Base-by-base conservation (phyloP, 2,113 vertebrate genomes). In the Stegastes partitus region DNA sequence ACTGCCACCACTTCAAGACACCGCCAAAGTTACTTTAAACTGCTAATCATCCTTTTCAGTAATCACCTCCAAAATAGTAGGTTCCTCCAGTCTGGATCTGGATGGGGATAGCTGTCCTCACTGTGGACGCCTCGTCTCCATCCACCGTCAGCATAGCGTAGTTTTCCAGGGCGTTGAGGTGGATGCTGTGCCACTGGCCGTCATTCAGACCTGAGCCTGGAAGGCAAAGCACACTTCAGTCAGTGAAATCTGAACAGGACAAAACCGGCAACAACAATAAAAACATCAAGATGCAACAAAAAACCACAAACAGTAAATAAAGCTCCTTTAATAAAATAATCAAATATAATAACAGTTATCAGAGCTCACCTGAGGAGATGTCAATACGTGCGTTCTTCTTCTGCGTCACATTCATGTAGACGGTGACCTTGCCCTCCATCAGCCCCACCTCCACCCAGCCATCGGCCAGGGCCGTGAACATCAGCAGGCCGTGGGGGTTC, bases 171-270 rank as follows among this genome's bases (percentile, higher is more conserved):
- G 97, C 97, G 12, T 97, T 93, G 65, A 99, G 95, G 16, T 96
- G 96, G 47, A 98, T 96, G 11, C 95, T 97, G 37, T 99, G 98
- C 98, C 98, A 99, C 80, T 97, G 98, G 1, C 98, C 98, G 0
- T 99, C 97, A 37, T 97, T 97, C 64, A 99, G 91, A 0, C 95
- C 95, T 4, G 96, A 95, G 15, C 98, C 98, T 99, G 62, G 3
- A 16, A 19, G 2, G 1, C 23, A n/a, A 51, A 34, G 49, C 15
- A 45, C 2, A 56, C 0, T 12, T 21, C 26, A 64, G 37, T 63
- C 45, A 8, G 15, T 10, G 6, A 11, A 1, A 55, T 19, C 11
- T 54, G 7, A 37, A 66, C 12, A n/a, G 21, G 31, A 0, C 5
- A 14, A 23, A 57, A 49, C 3, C 8, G 19, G 5, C 18, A 47